Base-by-base conservation (phyloP, 2,113 vertebrate species). In the Thunnus maccoyii region DNA sequence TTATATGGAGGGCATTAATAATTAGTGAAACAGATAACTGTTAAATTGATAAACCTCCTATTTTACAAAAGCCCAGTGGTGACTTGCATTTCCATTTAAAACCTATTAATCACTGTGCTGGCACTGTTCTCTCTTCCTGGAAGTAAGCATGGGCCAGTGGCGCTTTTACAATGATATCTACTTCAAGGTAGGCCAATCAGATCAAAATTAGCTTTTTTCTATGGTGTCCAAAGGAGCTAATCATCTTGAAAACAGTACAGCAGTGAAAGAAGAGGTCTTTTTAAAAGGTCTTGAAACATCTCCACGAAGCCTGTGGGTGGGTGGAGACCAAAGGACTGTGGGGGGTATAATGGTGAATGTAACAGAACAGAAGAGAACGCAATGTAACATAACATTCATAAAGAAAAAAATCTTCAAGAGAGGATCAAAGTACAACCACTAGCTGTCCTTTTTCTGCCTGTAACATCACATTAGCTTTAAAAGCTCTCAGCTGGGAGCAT, bases 391-490 rank as follows among this genome's bases (percentile, higher is more conserved):
- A 22, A 48, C n/a, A 58, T 7, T 41, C 41, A 41, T 9, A 36
- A 44, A 64, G 50, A 57, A 44, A 65, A 51, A 62, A 11, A 58
- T 50, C 58, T 56, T 47, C 20, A 5, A 20, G 18, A 73, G 11
- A 67, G 14, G 46, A 72, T 86, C 71, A 76, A 47, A 81, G 57
- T 64, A 68, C 32, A 74, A 78, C 48, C 12, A 47, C 78, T 32
- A 44, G 62, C 51, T 79, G 63, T 87, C 56, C 76, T 82, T 81
- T 52, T 58, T 52, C 62, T 68, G 57, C 47, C 80, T 18, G 63
- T 67, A 70, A 57, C 83, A 73, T 85, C 74, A 73, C 57, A 80
- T 86, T 86, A 85, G 73, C 56, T 82, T 58, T 83, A 68, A 80
- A 69, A 91, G 80, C 60, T 55, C 65, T 46, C 5, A 0, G 46